phyloP scores from a whole-genome alignment of 2,113 vertebrate species.

The human (Homo sapiens) region DNA sequence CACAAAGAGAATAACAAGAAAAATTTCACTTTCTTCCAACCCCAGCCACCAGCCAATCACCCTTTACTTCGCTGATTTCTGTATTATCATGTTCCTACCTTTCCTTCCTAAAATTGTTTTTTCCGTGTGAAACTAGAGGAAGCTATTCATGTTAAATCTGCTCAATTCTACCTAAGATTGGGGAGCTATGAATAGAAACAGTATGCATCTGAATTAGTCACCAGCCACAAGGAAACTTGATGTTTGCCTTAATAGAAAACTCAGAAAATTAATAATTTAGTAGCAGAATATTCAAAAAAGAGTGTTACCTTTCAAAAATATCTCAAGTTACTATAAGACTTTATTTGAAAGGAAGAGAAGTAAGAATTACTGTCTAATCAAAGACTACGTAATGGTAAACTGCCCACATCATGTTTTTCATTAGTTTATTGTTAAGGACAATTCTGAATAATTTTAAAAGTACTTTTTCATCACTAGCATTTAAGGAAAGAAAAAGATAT shows the following conservation, averaged over 20 bases:
- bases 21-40: conserved; percentile 37
- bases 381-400: background rate
- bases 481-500: conserved; percentile 2
- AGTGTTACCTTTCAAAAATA: background rate
- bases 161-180: conserved; percentile 17
- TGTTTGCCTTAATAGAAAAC: conserved; percentile 9
- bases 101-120: background rate
- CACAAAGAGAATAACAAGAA: background rate
- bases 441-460: conserved; percentile 25
- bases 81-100: background rate
- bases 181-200: conserved; percentile 40
- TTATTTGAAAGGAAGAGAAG: background rate
- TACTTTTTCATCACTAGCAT: conserved; percentile 9
- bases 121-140: conserved; percentile 15
- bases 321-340: background rate
- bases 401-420: background rate
- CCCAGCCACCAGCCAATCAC: background rate
- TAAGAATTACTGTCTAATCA: conserved; percentile 19
- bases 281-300: conserved; percentile 32
- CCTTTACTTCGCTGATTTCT: background rate
- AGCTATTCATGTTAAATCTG: conserved; percentile 6
- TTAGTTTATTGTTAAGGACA: conserved; percentile 43
- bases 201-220: conserved; percentile 19
- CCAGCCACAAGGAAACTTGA: background rate
- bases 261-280: conserved; percentile 41